Base-by-base conservation (phyloP, 2,797 vertebrate genomes). In the Podarcis siculus region DNA sequence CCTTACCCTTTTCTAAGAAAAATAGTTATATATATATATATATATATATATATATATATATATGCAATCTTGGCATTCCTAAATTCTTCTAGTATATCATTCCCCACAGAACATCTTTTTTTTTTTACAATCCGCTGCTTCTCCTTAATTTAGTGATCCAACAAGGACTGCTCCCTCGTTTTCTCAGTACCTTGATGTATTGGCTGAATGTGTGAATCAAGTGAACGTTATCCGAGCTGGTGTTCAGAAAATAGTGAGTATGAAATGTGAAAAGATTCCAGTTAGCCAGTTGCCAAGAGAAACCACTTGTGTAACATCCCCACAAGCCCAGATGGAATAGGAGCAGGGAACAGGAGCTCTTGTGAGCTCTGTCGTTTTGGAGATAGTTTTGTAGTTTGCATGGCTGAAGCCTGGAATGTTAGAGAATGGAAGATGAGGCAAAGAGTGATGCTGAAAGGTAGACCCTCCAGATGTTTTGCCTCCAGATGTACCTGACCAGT, bases 171-270 rank as follows among this genome's bases (percentile, higher is more conserved):
- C 89, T 82, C 85, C 87, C 39, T 94, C 93, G 79, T 97, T 97
- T 91, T 83, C 92, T 0, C 92, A 83, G 13, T 97, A 97, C 83
- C 95, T 97, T 8, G 49, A 87, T 0, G 82, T 85, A 85, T 90
- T 97, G 92, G 88, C 92, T 0, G 88, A 95, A 45, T 95, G 96
- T 0, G 87, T 96, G 93, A 97, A 97, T 95, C 95, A 96, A 93
- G 97, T 97, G 95, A 97, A 97, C 75, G 87, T 97, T 42, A 96
- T 97, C 91, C 95, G 96, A 80, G 96, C 95, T 0, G 85, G 91
- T 12, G 90, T 95, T 86, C 92, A 94, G 2, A 96, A 93, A 95
- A 95, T 97, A 71, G 97, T 97, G 91, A 95, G 97, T 97, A 94
- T 91, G 77, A 88, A 61, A 8, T 66, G 85, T 81, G 23, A 35